phyloP scores from a whole-genome alignment of 2,888 invertebrate species.

The Drosophila nr. perissopoda region DNA sequence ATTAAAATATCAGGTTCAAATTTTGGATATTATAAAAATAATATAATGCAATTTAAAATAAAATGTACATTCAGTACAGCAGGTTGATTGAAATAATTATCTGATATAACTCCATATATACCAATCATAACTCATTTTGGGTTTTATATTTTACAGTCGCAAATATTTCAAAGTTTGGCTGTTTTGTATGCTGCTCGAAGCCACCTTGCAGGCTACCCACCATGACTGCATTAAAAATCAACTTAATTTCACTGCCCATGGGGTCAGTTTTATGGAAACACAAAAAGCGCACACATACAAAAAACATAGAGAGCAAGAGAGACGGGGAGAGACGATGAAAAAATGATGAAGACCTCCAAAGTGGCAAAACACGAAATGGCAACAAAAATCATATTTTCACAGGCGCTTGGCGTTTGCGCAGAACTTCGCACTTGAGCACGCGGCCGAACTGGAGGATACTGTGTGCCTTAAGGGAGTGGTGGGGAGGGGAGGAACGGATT shows the following conservation, averaged over 20 bases:
- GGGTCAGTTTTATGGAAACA: conserved; percentile 80
- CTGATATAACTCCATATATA: not conserved
- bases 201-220: conserved; percentile 68
- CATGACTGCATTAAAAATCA: conserved; percentile 80
- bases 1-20: not conserved
- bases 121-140: conserved; percentile 9
- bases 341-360: conserved; percentile 81
- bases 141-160: conserved; percentile 2
- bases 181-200: conserved; percentile 19
- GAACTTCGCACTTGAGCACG: conserved; percentile 80
- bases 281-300: conserved; percentile 41
- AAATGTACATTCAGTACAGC: not conserved
- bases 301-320: conserved; percentile 6
- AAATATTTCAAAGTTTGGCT: conserved; percentile 34
- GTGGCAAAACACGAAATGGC: conserved; percentile 81
- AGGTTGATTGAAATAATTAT: not conserved
- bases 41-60: not conserved
- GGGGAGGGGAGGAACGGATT: not conserved
- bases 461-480: not conserved
- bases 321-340: conserved; percentile 23
- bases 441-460: conserved; percentile 33
- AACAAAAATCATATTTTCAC: conserved; percentile 82
- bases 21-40: not conserved
- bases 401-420: conserved; percentile 82
- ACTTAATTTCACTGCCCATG: conserved; percentile 82